A percentile compares a stretch with the other conserved stretches of the same genome.
Evolutionary conservation across 2,888 invertebrate genomes (phyloP).

Genomic region (Agonopterix subpropinquella): DNA sequence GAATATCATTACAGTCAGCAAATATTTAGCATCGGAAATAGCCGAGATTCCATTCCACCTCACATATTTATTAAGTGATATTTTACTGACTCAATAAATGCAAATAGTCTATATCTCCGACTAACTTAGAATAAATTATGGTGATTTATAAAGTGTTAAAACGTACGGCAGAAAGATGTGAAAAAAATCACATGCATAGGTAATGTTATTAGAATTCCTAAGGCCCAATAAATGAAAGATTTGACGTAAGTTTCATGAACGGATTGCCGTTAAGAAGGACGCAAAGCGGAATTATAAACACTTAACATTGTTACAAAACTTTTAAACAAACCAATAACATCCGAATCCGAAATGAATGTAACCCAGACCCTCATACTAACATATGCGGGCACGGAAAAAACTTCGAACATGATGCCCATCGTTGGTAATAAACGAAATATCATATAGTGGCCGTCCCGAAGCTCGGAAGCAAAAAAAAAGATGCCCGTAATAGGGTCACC

Average conservation of each 20-base stretch:
- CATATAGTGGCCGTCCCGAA: slow-evolving; percentile 42
- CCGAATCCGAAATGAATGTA: slow-evolving; percentile 5
- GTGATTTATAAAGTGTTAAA: too few species aligned
- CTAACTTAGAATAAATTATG: too few species aligned
- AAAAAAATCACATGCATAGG: too few species aligned
- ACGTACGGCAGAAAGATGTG: too few species aligned
- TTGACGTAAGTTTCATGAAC: too few species aligned
- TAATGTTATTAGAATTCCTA: too few species aligned
- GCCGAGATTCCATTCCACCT: not conserved
- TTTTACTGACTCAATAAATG: not conserved
- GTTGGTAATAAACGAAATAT: slow-evolving; percentile 49
- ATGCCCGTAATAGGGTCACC: slow-evolving; percentile 5
- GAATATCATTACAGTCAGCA: slow-evolving; percentile 4
- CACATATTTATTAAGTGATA: not conserved
- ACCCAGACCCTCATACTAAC: slow-evolving; percentile 35
- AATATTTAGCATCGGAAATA: slow-evolving; percentile 4
- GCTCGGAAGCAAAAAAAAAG: slow-evolving; percentile 6
- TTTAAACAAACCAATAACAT: not conserved
- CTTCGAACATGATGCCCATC: slow-evolving; percentile 23
- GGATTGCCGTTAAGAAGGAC: not conserved
- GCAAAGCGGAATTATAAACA: not conserved
- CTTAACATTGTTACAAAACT: not conserved
- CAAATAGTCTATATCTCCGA: not conserved
- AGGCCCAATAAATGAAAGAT: too few species aligned
- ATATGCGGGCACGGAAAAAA: slow-evolving; percentile 49